Base-by-base conservation (phyloP, 2,797 vertebrate species). In the Rhabdomys pumilio region DNA sequence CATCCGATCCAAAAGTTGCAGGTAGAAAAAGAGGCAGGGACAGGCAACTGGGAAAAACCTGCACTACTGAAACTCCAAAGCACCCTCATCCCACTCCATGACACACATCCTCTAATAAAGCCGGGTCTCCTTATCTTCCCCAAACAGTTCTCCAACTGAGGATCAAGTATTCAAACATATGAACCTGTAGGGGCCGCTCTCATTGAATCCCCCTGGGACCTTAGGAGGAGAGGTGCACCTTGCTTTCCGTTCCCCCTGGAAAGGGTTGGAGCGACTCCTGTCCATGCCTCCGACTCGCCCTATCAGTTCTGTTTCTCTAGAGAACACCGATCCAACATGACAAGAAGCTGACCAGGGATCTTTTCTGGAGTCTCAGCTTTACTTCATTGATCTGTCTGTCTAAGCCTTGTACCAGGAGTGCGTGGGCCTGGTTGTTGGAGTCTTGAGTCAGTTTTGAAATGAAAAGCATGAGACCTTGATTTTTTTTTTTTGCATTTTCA, bases 331-430 rank as follows among this genome's bases (percentile, higher is more conserved):
- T 50, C 41, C 63, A 55, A 72, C 34, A 65, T 24, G n/a, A 31
- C 31, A 89, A 50, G 73, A 41, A 41, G 38, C 53, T 20, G 34
- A 44, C 67, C 20, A 87, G 47, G 24, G 24, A 77, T 55, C 89
- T 47, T 89, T 91, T 96, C 67, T 85, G 22, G 81, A 69, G 50
- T 84, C 72, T 91, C 13, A 44, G 12, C 93, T 92, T 53, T 92
- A 17, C 17, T 87, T 44, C 63, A 7, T 72, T 88, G 47, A 84
- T 77, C 47, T 88, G 22, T 72, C 31, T 77, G 53, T 94, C 92
- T 85, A n/a, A 75, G 67, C 44, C 47, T 82, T 34, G 53, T 73
- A 50, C 19, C 34, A 88, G 41, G 77, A 57, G 29, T 53, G 77
- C 26, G 19, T 17, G 50, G 67, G 77, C 50, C 82, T 93, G 50